Conservation (phyloP, 2,888 invertebrate species). For the Exocentrus adspersus region DNA sequence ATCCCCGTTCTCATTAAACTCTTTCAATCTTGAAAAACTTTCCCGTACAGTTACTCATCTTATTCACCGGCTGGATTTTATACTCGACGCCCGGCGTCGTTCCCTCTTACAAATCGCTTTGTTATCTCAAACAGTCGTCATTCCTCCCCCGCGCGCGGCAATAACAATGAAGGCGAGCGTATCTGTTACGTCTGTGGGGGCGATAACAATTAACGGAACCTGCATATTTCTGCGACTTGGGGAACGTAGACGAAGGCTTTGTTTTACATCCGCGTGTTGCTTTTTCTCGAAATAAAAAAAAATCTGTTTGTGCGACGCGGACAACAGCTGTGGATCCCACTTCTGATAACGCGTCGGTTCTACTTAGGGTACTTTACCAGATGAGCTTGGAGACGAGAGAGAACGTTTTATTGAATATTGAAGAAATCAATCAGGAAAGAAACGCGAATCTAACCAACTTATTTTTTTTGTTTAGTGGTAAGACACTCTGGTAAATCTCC, state of each 20-base stretch:
- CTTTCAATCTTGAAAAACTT: background rate
- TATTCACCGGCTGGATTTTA: background rate
- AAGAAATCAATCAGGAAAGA: too few species aligned
- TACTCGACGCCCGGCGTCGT: conserved; percentile 4
- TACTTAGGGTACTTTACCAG: too few species aligned
- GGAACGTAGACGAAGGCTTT: background rate
- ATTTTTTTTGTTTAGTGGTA: too few species aligned
- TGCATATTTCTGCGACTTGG: background rate
- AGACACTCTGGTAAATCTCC: too few species aligned
- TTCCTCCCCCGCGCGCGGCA: conserved; percentile 4
- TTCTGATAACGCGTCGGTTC: too few species aligned
- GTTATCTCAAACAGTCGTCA: conserved; percentile 23
- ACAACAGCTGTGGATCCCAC: too few species aligned
- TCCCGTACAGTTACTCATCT: background rate
- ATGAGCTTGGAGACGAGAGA: too few species aligned
- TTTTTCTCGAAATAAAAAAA: too few species aligned
- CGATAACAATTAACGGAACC: conserved; percentile 12
- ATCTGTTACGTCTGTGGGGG: conserved; percentile 18
- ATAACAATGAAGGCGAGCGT: conserved; percentile 4
- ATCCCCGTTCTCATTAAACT: background rate
- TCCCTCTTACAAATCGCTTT: conserved; percentile 26
- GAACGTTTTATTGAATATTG: too few species aligned
- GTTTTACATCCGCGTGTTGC: background rate
- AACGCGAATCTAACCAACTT: too few species aligned
- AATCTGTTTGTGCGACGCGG: too few species aligned